Conservation (phyloP, 2,113 vertebrate species). For the Campylorhamphus procurvoides region DNA sequence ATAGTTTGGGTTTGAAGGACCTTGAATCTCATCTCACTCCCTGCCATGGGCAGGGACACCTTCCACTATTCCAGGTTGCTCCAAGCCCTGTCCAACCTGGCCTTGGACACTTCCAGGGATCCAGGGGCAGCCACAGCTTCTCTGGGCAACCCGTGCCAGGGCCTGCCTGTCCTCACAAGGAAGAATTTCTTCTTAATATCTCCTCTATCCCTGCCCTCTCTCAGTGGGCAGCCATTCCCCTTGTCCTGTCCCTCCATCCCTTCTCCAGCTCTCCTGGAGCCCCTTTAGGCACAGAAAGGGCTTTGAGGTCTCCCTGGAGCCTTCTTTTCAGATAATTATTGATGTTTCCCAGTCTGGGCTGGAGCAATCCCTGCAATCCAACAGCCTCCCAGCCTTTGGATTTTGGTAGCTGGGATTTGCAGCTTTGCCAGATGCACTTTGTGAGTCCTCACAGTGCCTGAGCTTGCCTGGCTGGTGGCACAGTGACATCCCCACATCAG, state of each 20-base stretch:
- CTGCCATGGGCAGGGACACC: not conserved
- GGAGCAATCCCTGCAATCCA: not conserved
- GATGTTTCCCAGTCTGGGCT: not conserved
- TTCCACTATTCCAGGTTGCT: rapidly evolving
- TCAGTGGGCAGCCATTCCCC: not conserved
- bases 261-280: not conserved
- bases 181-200: rapidly evolving
- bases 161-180: rapidly evolving
- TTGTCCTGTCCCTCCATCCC: not conserved
- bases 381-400: not conserved
- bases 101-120: not conserved
- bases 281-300: not conserved
- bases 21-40: rapidly evolving
- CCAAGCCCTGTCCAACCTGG: rapidly evolving
- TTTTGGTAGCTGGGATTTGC: not conserved
- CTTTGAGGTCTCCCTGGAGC: not conserved
- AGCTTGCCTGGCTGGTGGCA: not conserved
- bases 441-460: not conserved
- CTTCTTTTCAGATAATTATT: not conserved
- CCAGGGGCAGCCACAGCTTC: not conserved
- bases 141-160: not conserved
- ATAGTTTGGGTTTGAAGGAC: not conserved
- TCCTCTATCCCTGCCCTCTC: not conserved
- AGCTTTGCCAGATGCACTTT: not conserved
- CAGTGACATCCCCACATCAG: not conserved